A percentile compares a stretch with the other conserved stretches of the same genome.
Evolutionary conservation across 2,797 vertebrate species (phyloP).

Genomic region (Gobio occitaniae): DNA sequence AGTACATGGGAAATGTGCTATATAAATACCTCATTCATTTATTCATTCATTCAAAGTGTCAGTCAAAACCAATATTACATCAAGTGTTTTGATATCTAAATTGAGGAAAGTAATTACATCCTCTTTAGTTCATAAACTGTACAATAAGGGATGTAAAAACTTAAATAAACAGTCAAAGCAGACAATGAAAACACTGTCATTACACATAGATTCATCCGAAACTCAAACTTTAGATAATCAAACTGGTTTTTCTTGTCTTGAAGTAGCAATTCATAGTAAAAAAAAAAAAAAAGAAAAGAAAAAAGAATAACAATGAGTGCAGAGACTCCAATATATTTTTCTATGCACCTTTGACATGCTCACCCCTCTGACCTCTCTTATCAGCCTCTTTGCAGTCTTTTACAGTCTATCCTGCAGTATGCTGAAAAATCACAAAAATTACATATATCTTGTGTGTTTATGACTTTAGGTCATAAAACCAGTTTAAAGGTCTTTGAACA

Average conservation of each 20-base stretch:
- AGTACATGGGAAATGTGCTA: too few relatives aligned
- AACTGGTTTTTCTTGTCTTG: slow-evolving; percentile 15
- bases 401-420: neutral
- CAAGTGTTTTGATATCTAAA: neutral
- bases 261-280: neutral
- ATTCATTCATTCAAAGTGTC: neutral
- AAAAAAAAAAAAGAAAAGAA: too few relatives aligned
- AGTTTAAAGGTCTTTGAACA: neutral
- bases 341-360: neutral
- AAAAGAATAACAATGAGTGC: neutral
- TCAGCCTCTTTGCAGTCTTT: neutral
- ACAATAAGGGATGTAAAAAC: neutral
- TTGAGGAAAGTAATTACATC: neutral
- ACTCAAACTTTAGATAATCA: neutral
- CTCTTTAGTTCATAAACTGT: neutral
- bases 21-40: too few relatives aligned
- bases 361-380: neutral
- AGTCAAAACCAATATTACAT: neutral
- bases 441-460: neutral
- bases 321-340: neutral
- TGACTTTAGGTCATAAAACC: neutral
- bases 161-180: slow-evolving; percentile 18
- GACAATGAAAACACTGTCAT: neutral
- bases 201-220: neutral
- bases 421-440: neutral